A percentile compares a stretch with the other conserved stretches of the same genome.
phyloP scores from a whole-genome alignment of 2,113 vertebrate species.

The Dipodomys ordii region DNA sequence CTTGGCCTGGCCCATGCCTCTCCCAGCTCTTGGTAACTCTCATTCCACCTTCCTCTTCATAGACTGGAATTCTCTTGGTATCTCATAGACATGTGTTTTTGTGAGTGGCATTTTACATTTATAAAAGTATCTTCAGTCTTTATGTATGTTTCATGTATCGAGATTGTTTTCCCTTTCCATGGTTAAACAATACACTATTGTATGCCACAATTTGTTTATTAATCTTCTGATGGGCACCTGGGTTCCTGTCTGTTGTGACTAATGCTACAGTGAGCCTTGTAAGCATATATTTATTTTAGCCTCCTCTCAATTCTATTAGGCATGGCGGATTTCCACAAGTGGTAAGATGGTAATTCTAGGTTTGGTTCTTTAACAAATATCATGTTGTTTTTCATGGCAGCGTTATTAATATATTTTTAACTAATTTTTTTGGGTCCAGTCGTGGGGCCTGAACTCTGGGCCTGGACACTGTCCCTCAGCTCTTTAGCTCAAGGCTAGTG shows the following conservation, averaged over 20 bases:
- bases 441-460: no score
- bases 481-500: no score
- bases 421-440: not conserved
- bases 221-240: no score
- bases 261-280: not conserved
- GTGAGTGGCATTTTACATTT: not conserved
- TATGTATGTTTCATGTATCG: not conserved
- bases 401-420: not conserved
- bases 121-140: not conserved
- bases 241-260: not conserved
- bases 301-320: not conserved
- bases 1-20: accelerated
- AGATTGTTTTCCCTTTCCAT: not conserved
- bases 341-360: not conserved
- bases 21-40: accelerated
- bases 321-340: not conserved
- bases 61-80: not conserved
- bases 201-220: not conserved
- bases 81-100: not conserved
- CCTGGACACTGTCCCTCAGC: no score
- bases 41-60: not conserved
- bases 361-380: not conserved
- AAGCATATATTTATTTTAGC: not conserved
- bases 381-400: not conserved
- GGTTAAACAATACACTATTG: not conserved